Base-by-base conservation (phyloP, 2,888 invertebrate genomes). In the Drosophila cognata region DNA sequence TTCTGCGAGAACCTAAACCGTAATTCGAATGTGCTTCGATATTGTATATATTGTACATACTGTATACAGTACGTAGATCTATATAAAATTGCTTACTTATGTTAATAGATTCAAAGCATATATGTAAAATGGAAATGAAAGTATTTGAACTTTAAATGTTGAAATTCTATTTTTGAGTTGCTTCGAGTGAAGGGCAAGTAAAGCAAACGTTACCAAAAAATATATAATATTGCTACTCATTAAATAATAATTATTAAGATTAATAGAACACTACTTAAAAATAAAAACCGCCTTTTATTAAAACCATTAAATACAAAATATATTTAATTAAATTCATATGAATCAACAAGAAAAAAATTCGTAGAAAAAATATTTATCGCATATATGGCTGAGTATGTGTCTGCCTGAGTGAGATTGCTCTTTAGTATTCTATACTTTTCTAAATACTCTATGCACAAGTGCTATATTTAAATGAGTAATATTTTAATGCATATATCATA, bases 1-100 rank as follows among this genome's bases (percentile, higher is more conserved):
- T 65, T 61, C 55, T 31, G 41, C 55, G 53, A 52, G 36, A 56
- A 36, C 28, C 52, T 13, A 74, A 62, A 28, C 35, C 25, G 28
- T 46, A 59, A 52, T 55, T 63, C 35, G 28, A 52, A 52, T 61
- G 50, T 55, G 43, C 18, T 31, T 35, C 18, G 18, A 33, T 13
- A 53, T 53, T 38, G 3, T 33, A 55, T 28, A 46, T 46, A 46
- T 38, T 56, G 38, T 33, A 55, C 21, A 46, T 46, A 16, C 29
- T 56, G 38, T 56, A 29, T 29, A 29, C 46, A 38, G 41, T 35
- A 29, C 5, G 25, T 31, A 48, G 16, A 33, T 11, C 38, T 25
- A 55, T 29, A 35, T 2, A 63, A 51, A 57, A 25, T 31, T 29
- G 5, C 7, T 21, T 10, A 31, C n/a, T 57, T 21, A 25, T 36